Conservation (phyloP, 2,797 vertebrate genomes). For the Malurus splendens region DNA sequence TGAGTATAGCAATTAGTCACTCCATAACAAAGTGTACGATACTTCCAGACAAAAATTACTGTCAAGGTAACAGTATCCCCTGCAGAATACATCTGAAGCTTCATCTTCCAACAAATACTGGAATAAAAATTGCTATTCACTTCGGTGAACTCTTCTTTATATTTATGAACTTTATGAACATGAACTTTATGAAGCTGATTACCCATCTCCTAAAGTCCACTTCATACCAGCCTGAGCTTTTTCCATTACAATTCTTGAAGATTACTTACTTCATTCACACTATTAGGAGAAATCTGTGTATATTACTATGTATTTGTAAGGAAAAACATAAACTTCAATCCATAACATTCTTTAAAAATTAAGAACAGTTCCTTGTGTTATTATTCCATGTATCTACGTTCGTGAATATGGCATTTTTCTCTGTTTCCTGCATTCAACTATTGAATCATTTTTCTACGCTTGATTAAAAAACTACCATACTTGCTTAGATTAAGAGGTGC, state of each 20-base stretch:
- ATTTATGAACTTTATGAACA: too few relatives aligned
- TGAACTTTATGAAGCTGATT: not conserved
- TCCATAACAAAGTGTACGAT: not conserved
- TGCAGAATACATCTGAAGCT: not conserved
- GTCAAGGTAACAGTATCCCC: not conserved
- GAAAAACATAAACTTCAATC: not conserved
- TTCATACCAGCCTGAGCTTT: not conserved
- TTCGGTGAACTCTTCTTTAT: not conserved
- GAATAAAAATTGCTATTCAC: not conserved
- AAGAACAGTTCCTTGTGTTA: not conserved
- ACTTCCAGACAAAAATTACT: not conserved
- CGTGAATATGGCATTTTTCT: not conserved
- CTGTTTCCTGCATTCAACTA: not conserved
- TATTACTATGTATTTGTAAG: not conserved
- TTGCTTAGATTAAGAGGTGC: not conserved
- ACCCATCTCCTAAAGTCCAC: not conserved
- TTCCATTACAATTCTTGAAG: not conserved
- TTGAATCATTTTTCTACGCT: not conserved
- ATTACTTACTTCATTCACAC: not conserved
- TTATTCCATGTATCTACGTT: not conserved
- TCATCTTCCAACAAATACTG: not conserved
- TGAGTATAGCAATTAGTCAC: not conserved
- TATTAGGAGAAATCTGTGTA: not conserved
- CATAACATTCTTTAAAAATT: not conserved
- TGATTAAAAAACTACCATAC: not conserved